phyloP scores from a whole-genome alignment of 2,888 invertebrate genomes.

The Catocala nupta region DNA sequence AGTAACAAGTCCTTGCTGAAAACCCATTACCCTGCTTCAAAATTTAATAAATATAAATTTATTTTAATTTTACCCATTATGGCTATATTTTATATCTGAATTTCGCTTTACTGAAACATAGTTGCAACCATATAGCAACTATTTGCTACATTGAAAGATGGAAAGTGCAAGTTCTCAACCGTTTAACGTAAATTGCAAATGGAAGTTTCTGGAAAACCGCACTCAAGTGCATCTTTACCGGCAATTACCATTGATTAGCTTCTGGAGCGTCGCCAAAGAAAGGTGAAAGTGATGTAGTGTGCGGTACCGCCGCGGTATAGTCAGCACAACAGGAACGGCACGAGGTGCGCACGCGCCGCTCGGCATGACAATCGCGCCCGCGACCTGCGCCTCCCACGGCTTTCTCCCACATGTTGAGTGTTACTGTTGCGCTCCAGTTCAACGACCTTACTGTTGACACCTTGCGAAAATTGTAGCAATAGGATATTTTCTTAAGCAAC shows the following conservation, averaged over 20 bases:
- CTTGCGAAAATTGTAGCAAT: constrained; percentile 26
- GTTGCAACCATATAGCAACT: too few species aligned
- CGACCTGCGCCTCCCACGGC: constrained; percentile 50
- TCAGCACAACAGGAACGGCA: constrained; percentile 8
- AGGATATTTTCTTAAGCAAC: not conserved
- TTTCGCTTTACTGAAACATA: too few species aligned
- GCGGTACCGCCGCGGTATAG: constrained; percentile 12
- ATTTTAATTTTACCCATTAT: too few species aligned
- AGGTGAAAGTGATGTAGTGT: constrained; percentile 55
- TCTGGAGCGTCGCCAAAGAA: constrained; percentile 34
- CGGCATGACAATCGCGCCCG: constrained; percentile 20
- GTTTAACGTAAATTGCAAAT: constrained; percentile 12
- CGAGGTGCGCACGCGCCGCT: constrained; percentile 3
- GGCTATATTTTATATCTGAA: too few species aligned
- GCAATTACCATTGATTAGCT: constrained; percentile 28
- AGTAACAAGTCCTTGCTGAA: too few species aligned
- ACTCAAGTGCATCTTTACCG: constrained; percentile 7
- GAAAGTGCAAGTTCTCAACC: too few species aligned
- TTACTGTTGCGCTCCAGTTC: constrained; percentile 11
- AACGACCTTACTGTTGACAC: constrained; percentile 15
- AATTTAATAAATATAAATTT: too few species aligned
- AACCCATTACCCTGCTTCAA: too few species aligned
- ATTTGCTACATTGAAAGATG: too few species aligned
- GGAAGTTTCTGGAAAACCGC: constrained; percentile 16
- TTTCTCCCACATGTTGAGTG: constrained; percentile 51